These are phyloP conservation scores for Anarhynchus alexandrinus DNA, from an alignment of 2,113 vertebrate genomes.

Conservation along the genomic window DNA sequence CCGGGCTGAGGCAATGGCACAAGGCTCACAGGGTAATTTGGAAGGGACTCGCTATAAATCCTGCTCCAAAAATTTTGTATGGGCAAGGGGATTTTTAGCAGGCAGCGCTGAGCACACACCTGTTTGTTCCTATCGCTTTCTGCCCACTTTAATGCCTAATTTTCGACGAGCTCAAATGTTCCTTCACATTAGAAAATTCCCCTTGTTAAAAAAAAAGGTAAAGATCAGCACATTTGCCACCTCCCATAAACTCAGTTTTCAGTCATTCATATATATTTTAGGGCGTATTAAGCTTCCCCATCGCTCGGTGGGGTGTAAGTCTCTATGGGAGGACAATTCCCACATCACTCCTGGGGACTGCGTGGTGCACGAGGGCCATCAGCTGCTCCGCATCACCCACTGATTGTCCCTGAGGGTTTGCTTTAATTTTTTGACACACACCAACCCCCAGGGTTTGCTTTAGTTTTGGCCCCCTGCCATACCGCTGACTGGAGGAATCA, in stretches of 20 bases:
- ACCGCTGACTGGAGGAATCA: too few relatives aligned
- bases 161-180: background rate
- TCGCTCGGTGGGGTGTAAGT: accelerated
- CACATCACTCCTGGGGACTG: background rate
- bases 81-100: background rate
- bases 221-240: background rate
- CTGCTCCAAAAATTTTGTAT: background rate
- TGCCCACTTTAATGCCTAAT: background rate
- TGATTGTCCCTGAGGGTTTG: accelerated
- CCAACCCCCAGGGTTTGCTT: too few relatives aligned
- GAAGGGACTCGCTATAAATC: background rate
- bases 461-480: too few relatives aligned
- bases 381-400: background rate
- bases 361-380: too few relatives aligned
- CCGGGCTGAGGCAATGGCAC: background rate
- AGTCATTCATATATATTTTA: accelerated
- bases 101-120: background rate
- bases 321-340: background rate
- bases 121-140: background rate
- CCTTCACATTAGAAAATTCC: background rate
- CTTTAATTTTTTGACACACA: accelerated
- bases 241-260: background rate
- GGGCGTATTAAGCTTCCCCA: accelerated
- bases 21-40: background rate
- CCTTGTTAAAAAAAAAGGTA: accelerated